Conservation (phyloP, 2,113 vertebrate species). For the Sebastes fasciatus region DNA sequence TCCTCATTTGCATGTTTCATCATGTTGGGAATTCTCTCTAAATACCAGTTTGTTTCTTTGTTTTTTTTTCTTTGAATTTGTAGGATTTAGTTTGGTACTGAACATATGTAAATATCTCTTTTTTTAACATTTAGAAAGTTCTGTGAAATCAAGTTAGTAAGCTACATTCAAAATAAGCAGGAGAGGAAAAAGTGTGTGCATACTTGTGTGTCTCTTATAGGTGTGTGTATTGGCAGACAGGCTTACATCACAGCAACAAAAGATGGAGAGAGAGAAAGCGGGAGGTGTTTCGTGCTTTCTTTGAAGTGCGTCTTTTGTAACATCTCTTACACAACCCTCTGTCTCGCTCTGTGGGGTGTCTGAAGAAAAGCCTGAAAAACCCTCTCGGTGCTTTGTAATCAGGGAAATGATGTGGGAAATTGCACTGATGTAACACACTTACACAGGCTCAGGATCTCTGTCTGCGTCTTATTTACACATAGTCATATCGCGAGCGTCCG, state of each 20-base stretch:
- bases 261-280: conserved; percentile 7
- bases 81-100: not conserved
- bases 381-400: conserved; percentile 8
- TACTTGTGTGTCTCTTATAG: not conserved
- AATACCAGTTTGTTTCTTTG: not conserved
- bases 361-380: conserved; percentile 17
- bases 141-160: not conserved
- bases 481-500: not conserved
- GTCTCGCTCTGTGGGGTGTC: conserved; percentile 6
- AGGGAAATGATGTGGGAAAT: conserved; percentile 18
- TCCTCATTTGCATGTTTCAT: not conserved
- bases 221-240: conserved; percentile 6
- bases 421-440: conserved; percentile 28
- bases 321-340: conserved; percentile 44
- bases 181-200: not conserved
- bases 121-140: not conserved
- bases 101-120: not conserved
- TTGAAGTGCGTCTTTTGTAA: conserved; percentile 54
- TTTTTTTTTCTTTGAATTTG: too few species aligned
- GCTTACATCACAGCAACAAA: conserved; percentile 45
- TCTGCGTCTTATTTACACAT: not conserved
- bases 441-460: not conserved
- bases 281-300: conserved; percentile 9
- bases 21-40: not conserved
- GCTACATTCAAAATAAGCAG: not conserved